Percentiles rank a stretch among this genome's conserved stretches.
Conservation (phyloP, 2,113 vertebrate genomes). For the Datnioides undecimradiatus region DNA sequence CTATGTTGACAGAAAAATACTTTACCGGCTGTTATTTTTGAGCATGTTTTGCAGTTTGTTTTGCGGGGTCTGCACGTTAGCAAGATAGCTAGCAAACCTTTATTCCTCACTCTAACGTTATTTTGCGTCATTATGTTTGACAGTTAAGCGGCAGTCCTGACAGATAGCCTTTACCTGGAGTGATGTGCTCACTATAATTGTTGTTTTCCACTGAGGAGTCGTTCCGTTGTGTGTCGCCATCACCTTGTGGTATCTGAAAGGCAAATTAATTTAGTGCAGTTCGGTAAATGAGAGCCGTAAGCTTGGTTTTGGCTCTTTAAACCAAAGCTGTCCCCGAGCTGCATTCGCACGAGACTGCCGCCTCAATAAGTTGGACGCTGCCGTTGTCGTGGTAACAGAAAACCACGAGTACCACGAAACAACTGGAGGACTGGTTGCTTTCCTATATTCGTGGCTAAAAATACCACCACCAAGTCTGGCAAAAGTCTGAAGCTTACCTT, state of each 20-base stretch:
- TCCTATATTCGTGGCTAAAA: not conserved
- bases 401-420: too few relatives aligned
- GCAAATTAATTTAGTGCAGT: fast-evolving
- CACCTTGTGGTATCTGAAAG: not conserved
- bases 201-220: constrained; percentile 86
- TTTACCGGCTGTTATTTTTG: not conserved
- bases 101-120: not conserved
- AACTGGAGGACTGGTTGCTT: too few relatives aligned
- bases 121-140: too few relatives aligned
- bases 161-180: constrained; percentile 85
- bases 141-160: not conserved
- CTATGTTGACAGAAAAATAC: not conserved
- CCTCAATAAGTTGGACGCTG: not conserved
- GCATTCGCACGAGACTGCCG: not conserved
- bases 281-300: not conserved
- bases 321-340: not conserved
- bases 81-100: not conserved
- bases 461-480: too few relatives aligned
- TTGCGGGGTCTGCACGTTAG: not conserved
- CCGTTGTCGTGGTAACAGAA: not conserved
- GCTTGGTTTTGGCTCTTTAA: not conserved
- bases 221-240: constrained; percentile 40
- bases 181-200: constrained; percentile 87
- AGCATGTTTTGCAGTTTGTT: too few relatives aligned
- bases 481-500: not conserved